phyloP scores from a whole-genome alignment of 1,140 invertebrate species.

The Dryas iulia region DNA sequence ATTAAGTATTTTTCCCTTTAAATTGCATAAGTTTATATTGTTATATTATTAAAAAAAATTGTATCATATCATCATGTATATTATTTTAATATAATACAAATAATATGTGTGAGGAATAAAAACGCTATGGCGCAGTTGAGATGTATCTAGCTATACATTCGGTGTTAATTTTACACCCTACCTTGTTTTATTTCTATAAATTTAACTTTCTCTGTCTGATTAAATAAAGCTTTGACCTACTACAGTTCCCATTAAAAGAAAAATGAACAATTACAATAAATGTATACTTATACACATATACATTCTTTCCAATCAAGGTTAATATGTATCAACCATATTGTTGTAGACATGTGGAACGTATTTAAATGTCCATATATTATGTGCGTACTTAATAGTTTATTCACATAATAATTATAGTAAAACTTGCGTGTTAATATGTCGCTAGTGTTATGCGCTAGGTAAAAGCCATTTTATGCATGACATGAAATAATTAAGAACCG shows the following conservation, averaged over 20 bases:
- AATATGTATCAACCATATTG: background rate
- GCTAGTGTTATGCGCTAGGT: constrained; percentile 1
- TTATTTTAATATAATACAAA: too few species aligned
- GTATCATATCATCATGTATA: too few species aligned
- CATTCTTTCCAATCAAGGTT: background rate
- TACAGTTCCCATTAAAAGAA: background rate
- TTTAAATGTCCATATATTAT: background rate
- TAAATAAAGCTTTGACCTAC: background rate
- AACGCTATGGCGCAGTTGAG: too few species aligned
- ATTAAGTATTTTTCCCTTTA: too few species aligned
- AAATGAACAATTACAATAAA: too few species aligned
- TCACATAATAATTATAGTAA: constrained; percentile 11
- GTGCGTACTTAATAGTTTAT: background rate
- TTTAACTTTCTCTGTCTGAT: background rate
- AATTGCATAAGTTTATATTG: too few species aligned
- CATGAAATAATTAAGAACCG: constrained; percentile 20
- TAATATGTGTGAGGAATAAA: too few species aligned
- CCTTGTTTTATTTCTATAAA: too few species aligned
- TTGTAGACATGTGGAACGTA: background rate
- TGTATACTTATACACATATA: too few species aligned
- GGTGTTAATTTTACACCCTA: too few species aligned
- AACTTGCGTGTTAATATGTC: constrained; percentile 12
- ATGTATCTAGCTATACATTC: too few species aligned
- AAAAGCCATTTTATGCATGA: constrained; percentile 17
- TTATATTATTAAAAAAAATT: too few species aligned